These are phyloP conservation scores for Polydrusus pterygomalis DNA, from an alignment of 2,888 invertebrate species.

Conservation along the genomic window DNA sequence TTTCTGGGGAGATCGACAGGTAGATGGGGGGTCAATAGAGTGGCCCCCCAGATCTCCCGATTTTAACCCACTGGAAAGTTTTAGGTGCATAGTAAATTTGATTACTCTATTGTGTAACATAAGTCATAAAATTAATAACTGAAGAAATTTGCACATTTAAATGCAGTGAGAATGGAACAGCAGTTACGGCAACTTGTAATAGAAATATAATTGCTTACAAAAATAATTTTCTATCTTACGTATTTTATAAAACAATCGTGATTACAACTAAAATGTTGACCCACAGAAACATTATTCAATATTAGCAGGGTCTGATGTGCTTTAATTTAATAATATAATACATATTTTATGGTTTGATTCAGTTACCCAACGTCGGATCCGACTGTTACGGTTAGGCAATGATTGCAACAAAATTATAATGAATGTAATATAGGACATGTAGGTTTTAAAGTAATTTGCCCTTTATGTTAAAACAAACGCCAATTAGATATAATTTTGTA, in stretches of 20 bases:
- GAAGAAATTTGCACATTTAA: not conserved
- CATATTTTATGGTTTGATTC: slow-evolving; percentile 5
- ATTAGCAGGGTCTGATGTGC: not conserved
- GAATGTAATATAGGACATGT: slow-evolving; percentile 5
- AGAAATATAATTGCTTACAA: not conserved
- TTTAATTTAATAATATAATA: not conserved
- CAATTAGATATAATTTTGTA: not conserved
- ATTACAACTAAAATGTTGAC: not conserved
- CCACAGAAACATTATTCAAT: not conserved
- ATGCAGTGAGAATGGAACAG: not conserved
- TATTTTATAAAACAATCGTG: not conserved
- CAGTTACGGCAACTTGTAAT: not conserved
- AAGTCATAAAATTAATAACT: not conserved
- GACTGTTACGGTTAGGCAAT: slow-evolving; percentile 12
- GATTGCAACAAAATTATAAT: slow-evolving; percentile 16
- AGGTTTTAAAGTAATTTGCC: slow-evolving; percentile 11
- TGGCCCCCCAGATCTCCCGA: too few relatives aligned
- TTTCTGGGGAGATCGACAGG: too few relatives aligned
- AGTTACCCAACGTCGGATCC: slow-evolving; percentile 1
- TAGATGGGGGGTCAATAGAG: too few relatives aligned
- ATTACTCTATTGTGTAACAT: too few relatives aligned
- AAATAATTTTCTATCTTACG: not conserved
- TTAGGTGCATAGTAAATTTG: too few relatives aligned
- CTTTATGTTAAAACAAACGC: not conserved
- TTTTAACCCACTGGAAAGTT: too few relatives aligned